Conservation (phyloP, 2,888 invertebrate species). For the Caenorhabditis sp. region DNA sequence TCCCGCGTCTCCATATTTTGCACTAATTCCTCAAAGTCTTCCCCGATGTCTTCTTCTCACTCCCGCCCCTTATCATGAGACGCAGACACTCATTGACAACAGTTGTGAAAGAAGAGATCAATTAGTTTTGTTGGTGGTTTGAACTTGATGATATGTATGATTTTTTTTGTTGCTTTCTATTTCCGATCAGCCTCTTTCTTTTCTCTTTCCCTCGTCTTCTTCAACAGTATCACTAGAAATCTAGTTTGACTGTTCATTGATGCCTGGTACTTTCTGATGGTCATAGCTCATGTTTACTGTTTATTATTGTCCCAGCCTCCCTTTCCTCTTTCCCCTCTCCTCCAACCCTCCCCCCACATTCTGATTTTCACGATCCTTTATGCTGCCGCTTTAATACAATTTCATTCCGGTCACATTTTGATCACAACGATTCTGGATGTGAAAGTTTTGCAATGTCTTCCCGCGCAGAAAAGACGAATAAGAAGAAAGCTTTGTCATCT, state of each 20-base stretch:
- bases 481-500: slow-evolving; percentile 18
- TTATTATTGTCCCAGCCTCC: neutral
- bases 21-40: slow-evolving; percentile 29
- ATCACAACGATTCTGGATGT: slow-evolving; percentile 8
- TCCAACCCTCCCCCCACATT: neutral
- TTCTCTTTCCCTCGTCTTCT: neutral
- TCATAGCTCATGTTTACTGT: slow-evolving; percentile 44
- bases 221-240: neutral
- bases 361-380: slow-evolving; percentile 21
- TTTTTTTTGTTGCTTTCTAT: neutral
- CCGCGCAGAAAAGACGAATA: slow-evolving; percentile 1
- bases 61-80: neutral
- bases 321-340: neutral
- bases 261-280: slow-evolving; percentile 20
- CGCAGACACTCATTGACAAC: slow-evolving; percentile 12
- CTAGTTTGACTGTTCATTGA: slow-evolving; percentile 38
- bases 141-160: slow-evolving; percentile 21
- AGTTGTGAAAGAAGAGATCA: slow-evolving; percentile 30
- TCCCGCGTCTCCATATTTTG: slow-evolving; percentile 35
- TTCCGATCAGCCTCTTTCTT: neutral
- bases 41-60: neutral
- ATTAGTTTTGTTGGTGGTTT: slow-evolving; percentile 50
- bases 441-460: slow-evolving; percentile 12
- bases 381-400: slow-evolving; percentile 11
- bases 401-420: slow-evolving; percentile 15